Percentiles rank a stretch among this genome's conserved stretches.
Evolutionary conservation across 2,888 invertebrate species (phyloP).

Genomic region (Eugnorisma glareosa): DNA sequence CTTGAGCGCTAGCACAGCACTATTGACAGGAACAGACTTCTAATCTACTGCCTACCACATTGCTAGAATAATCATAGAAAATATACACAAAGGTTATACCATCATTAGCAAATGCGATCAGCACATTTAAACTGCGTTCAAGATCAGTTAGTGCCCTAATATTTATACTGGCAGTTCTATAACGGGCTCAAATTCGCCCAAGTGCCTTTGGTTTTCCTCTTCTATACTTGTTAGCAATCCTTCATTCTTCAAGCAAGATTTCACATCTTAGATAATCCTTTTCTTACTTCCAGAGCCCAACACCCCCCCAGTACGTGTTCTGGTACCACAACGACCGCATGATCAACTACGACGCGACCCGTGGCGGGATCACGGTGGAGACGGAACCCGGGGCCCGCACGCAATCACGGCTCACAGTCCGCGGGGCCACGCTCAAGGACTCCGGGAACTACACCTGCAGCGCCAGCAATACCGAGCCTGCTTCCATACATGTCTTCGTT

Average conservation of each 20-base stretch:
- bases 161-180: no score
- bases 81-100: no score
- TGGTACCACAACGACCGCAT: constrained; percentile 98
- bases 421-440: constrained; percentile 96
- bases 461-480: constrained; percentile 97
- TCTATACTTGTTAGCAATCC: no score
- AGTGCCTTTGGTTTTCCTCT: no score
- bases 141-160: no score
- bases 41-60: no score
- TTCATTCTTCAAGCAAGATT: neutral
- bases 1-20: no score
- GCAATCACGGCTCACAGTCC: constrained; percentile 96
- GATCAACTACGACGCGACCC: constrained; percentile 97
- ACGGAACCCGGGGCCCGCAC: constrained; percentile 96
- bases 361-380: constrained; percentile 95
- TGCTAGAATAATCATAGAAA: no score
- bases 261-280: neutral
- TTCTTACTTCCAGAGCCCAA: constrained; percentile 94
- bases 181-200: no score
- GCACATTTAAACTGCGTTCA: no score
- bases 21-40: no score
- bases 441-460: constrained; percentile 98
- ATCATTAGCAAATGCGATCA: no score
- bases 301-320: constrained; percentile 98
- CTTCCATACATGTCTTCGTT: constrained; percentile 97